A percentile compares a stretch with the other conserved stretches of the same genome.
Conservation (phyloP, 2,113 vertebrate genomes). For the Catharus minimus region DNA sequence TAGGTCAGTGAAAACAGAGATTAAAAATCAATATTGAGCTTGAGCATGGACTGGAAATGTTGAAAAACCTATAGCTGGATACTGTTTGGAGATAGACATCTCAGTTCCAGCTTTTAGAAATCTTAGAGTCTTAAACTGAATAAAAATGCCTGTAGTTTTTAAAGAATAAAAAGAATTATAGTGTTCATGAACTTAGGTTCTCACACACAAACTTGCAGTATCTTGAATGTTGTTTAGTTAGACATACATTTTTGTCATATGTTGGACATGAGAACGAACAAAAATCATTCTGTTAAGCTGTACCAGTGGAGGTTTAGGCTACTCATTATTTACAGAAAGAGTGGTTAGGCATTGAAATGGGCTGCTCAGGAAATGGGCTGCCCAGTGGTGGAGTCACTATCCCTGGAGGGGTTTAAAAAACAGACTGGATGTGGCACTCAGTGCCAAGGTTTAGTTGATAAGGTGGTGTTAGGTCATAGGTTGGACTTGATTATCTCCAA, state of each 20-base stretch:
- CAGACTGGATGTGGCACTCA: background rate
- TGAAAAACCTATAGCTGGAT: background rate
- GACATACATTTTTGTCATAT: background rate
- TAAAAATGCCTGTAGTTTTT: background rate
- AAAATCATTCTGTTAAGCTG: background rate
- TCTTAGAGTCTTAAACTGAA: background rate
- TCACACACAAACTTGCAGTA: background rate
- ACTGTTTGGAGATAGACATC: background rate
- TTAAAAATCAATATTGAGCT: background rate
- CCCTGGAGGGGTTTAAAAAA: background rate
- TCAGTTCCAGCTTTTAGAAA: background rate
- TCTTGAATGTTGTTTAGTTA: background rate
- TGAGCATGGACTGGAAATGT: background rate
- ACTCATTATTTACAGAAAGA: background rate
- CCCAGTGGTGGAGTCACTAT: background rate
- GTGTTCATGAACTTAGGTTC: background rate
- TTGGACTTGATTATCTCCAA: background rate
- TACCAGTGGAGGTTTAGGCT: background rate
- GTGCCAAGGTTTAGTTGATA: background rate
- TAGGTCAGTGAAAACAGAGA: background rate
- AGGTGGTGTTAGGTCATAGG: background rate
- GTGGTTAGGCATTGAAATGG: background rate
- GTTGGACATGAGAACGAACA: background rate
- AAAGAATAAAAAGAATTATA: background rate
- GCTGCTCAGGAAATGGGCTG: background rate